A percentile compares a stretch with the other conserved stretches of the same genome.
Evolutionary conservation across 1,140 invertebrate species (phyloP).

Genomic region (Drosophila neocordata): DNA sequence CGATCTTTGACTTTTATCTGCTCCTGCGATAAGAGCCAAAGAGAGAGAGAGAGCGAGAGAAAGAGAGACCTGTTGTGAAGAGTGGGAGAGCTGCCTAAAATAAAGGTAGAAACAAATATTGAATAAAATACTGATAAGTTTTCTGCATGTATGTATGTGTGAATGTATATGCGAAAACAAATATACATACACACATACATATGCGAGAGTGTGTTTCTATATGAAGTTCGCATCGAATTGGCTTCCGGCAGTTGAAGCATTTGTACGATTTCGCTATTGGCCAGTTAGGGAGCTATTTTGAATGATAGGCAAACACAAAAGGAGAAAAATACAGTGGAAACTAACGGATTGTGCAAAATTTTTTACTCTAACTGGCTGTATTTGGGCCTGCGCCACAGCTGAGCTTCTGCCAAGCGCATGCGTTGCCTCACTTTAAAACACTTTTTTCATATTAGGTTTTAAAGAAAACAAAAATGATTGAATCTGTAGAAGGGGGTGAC

Average conservation of each 20-base stretch:
- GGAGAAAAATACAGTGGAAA: not conserved
- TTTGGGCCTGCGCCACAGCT: not conserved
- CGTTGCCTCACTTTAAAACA: not conserved
- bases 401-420: not conserved
- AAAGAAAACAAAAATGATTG: no score
- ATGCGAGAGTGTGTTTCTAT: not conserved
- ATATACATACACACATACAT: no score
- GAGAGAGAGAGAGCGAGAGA: not conserved
- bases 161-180: no score
- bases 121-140: not conserved
- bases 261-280: slow-evolving; percentile 11
- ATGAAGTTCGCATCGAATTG: slow-evolving; percentile 10
- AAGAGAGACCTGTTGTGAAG: not conserved
- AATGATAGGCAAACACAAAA: not conserved
- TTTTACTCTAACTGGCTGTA: not conserved
- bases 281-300: not conserved
- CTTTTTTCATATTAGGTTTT: not conserved
- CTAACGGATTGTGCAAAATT: not conserved
- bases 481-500: no score
- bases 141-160: no score
- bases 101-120: not conserved
- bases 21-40: slow-evolving; percentile 37
- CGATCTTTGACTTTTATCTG: slow-evolving; percentile 41
- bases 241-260: slow-evolving; percentile 11
- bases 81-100: not conserved